phyloP scores from a whole-genome alignment of 2,797 vertebrate genomes.

The Sibirionetta formosa region DNA sequence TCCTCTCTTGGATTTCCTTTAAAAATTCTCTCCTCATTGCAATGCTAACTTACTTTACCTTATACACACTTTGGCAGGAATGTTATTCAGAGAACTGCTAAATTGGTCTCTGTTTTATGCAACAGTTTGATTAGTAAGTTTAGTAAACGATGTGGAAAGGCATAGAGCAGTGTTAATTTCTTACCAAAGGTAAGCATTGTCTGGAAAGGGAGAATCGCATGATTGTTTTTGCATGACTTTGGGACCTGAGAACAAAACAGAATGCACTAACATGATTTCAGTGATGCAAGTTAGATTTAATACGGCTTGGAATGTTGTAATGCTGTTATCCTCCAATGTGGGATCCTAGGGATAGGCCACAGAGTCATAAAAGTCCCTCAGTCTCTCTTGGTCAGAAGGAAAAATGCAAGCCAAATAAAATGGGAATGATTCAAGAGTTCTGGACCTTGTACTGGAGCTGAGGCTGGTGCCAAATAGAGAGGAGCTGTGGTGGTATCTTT shows the following conservation, averaged over 20 bases:
- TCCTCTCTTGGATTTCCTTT: neutral
- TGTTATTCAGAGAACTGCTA: neutral
- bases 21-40: neutral
- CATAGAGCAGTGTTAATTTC: neutral
- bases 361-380: neutral
- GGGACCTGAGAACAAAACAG: neutral
- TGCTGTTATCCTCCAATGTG: neutral
- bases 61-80: neutral
- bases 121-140: neutral
- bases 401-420: neutral
- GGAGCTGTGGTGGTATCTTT: neutral
- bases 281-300: neutral
- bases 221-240: neutral
- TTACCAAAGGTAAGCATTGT: neutral
- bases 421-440: neutral
- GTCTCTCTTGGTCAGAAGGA: neutral
- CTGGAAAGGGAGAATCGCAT: neutral
- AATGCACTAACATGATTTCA: rapidly evolving
- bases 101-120: neutral
- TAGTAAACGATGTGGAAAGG: neutral
- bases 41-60: neutral
- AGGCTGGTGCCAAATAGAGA: neutral
- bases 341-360: neutral
- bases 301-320: neutral
- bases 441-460: neutral